Percentiles rank a stretch among this genome's conserved stretches.
Evolutionary conservation across 2,797 vertebrate genomes (phyloP).

Genomic region (Danio aesculapii): DNA sequence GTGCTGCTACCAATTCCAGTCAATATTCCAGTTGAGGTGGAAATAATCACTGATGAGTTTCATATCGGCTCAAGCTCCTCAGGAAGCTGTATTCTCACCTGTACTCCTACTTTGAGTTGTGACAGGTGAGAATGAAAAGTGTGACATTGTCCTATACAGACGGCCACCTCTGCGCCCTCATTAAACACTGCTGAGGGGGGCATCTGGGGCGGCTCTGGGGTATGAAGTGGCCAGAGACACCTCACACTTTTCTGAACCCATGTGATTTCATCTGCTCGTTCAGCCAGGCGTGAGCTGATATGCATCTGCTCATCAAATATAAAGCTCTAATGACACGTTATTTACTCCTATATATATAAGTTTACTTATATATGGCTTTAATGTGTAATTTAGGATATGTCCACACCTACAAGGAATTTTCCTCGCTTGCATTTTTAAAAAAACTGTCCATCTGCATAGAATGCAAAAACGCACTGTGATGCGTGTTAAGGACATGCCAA

Average conservation of each 20-base stretch:
- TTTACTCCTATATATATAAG: not conserved
- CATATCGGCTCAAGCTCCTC: not conserved
- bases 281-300: not conserved
- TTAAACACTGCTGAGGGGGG: constrained; percentile 9
- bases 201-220: constrained; percentile 1
- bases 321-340: not conserved
- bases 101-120: not conserved
- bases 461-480: no score
- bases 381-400: no score
- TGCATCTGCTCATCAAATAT: not conserved
- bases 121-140: constrained; percentile 13
- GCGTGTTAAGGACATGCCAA: no score
- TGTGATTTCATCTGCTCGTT: not conserved
- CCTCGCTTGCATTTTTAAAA: no score
- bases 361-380: not conserved
- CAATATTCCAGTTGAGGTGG: constrained; percentile 6
- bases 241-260: not conserved
- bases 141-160: constrained; percentile 5
- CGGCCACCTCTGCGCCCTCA: not conserved
- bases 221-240: not conserved
- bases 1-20: not conserved
- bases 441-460: no score
- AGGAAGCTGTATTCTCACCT: not conserved
- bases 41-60: constrained; percentile 18
- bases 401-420: no score